Conservation (phyloP, 2,113 vertebrate genomes). For the Boleophthalmus pectinirostris region DNA sequence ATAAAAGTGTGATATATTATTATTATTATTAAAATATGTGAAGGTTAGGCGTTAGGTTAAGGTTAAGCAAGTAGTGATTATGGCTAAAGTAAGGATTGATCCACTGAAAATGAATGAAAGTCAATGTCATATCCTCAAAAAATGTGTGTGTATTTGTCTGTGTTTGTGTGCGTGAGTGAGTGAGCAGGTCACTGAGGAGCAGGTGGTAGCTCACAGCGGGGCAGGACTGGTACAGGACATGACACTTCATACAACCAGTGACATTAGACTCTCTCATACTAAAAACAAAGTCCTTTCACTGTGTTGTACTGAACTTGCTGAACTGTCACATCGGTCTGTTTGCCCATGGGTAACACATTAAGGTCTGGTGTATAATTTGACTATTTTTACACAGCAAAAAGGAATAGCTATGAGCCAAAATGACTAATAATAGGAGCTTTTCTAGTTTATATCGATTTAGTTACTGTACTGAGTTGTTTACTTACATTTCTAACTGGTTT, state of each 20-base stretch:
- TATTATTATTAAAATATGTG: no score
- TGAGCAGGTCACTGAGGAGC: constrained; percentile 23
- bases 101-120: no score
- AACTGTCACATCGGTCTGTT: background rate
- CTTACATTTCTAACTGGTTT: background rate
- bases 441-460: background rate
- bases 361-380: background rate
- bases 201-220: constrained; percentile 37
- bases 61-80: no score
- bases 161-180: constrained; percentile 10
- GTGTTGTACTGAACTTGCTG: background rate
- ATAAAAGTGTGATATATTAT: no score
- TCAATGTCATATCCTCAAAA: no score
- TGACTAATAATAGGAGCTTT: no score
- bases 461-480: background rate
- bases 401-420: background rate
- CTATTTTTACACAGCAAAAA: background rate
- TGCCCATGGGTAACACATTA: background rate
- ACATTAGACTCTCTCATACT: background rate
- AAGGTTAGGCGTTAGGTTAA: no score
- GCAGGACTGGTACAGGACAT: background rate
- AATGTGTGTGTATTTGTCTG: constrained; percentile 6
- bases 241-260: background rate
- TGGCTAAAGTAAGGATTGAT: no score
- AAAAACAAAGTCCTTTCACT: background rate